Evolutionary conservation across 2,113 vertebrate species (phyloP).

Genomic region (Coryphaenoides rupestris): DNA sequence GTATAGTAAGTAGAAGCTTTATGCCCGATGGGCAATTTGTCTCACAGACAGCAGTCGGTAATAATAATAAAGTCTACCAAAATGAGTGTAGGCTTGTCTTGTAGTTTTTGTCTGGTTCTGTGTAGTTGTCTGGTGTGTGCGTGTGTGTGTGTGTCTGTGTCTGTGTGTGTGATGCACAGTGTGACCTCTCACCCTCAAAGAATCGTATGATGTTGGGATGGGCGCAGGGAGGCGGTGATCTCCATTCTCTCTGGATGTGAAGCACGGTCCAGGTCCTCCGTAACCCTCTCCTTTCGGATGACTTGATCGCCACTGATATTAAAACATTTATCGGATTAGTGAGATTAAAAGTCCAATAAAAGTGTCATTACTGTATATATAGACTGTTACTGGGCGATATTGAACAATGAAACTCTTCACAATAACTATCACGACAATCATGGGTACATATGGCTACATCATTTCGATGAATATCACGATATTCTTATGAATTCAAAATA

Average conservation of each 20-base stretch:
- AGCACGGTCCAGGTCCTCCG: conserved; percentile 70
- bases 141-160: not conserved
- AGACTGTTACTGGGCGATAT: not conserved
- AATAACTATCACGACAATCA: too few relatives aligned
- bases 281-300: conserved; percentile 77
- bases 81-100: too few relatives aligned
- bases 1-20: too few relatives aligned
- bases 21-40: too few relatives aligned
- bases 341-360: not conserved
- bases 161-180: not conserved
- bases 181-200: conserved; percentile 69
- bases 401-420: too few relatives aligned
- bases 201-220: conserved; percentile 76
- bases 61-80: too few relatives aligned
- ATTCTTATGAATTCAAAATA: too few relatives aligned
- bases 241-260: conserved; percentile 80
- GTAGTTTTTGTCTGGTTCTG: not conserved
- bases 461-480: too few relatives aligned
- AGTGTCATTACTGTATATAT: not conserved
- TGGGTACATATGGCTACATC: too few relatives aligned
- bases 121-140: conserved; percentile 7
- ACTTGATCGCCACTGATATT: conserved; percentile 73
- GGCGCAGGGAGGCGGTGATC: conserved; percentile 72
- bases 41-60: too few relatives aligned
- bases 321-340: too few relatives aligned